Evolutionary conservation across 2,888 invertebrate genomes (phyloP).

Genomic region (Trissonchulus latispiculum): DNA sequence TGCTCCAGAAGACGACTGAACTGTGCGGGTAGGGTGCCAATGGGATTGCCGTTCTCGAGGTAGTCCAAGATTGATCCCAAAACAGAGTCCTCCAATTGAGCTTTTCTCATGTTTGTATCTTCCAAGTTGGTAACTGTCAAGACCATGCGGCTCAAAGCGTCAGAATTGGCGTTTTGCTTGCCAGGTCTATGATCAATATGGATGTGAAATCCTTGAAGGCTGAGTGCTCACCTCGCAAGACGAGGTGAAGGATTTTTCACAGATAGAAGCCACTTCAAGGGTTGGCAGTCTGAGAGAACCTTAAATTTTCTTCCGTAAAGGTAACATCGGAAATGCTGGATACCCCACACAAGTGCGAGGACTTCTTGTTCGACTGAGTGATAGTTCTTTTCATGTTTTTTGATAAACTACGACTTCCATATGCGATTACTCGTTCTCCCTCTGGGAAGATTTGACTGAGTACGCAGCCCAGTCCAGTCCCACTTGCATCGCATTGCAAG

Average conservation of each 20-base stretch:
- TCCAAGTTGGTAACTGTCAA: no score
- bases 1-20: no score
- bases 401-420: no score
- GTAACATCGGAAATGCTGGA: background rate
- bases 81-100: no score
- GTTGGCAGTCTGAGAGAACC: background rate
- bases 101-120: no score
- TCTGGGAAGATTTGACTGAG: background rate
- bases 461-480: background rate
- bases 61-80: no score
- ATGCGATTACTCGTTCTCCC: no score
- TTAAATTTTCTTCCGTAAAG: background rate
- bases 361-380: background rate
- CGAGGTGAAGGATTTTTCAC: background rate
- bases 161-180: background rate
- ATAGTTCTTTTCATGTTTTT: background rate
- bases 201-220: background rate
- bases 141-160: background rate
- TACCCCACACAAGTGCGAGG: background rate
- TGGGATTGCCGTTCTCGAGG: no score
- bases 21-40: no score
- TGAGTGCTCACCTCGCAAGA: background rate
- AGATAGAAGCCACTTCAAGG: background rate
- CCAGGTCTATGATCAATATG: background rate
- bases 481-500: no score